These are phyloP conservation scores for Prosopocoilus inquinatus DNA, from an alignment of 2,888 invertebrate genomes.

Conservation along the genomic window DNA sequence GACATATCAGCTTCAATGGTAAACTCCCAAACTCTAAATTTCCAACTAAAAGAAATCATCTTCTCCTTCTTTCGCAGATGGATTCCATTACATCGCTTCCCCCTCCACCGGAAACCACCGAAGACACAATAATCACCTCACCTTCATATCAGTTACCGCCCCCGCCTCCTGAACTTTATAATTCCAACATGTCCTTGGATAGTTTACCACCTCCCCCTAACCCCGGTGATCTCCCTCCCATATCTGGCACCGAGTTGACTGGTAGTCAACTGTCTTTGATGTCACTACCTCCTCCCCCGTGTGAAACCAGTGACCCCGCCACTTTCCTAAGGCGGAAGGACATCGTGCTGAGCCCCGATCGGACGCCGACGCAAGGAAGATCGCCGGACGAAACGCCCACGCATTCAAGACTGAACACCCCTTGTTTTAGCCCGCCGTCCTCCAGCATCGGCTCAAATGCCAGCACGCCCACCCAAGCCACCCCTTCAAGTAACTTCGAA, in stretches of 20 bases:
- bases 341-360: constrained; percentile 44
- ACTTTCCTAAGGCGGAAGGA: constrained; percentile 52
- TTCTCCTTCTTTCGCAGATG: constrained; percentile 45
- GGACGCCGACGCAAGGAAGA: constrained; percentile 37
- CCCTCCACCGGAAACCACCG: constrained; percentile 55
- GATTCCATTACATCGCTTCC: constrained; percentile 57
- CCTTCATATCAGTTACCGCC: constrained; percentile 63
- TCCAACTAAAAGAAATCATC: not conserved
- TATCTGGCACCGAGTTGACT: constrained; percentile 58
- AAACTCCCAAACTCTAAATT: constrained; percentile 21
- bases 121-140: constrained; percentile 49
- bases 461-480: constrained; percentile 45
- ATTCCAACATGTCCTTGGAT: constrained; percentile 75
- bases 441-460: constrained; percentile 44
- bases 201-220: constrained; percentile 79
- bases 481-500: constrained; percentile 42
- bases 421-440: constrained; percentile 45
- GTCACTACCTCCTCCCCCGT: constrained; percentile 75
- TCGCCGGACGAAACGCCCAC: constrained; percentile 43
- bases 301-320: constrained; percentile 47
- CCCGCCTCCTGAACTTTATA: constrained; percentile 72
- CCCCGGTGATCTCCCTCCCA: constrained; percentile 56
- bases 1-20: constrained; percentile 49
- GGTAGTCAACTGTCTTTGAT: constrained; percentile 70
- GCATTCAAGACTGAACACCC: constrained; percentile 47